Evolutionary conservation across 2,888 invertebrate species (phyloP), one percentile per base, ranked within the genome.

Genomic region (Drosophila nr. fundita): DNA sequence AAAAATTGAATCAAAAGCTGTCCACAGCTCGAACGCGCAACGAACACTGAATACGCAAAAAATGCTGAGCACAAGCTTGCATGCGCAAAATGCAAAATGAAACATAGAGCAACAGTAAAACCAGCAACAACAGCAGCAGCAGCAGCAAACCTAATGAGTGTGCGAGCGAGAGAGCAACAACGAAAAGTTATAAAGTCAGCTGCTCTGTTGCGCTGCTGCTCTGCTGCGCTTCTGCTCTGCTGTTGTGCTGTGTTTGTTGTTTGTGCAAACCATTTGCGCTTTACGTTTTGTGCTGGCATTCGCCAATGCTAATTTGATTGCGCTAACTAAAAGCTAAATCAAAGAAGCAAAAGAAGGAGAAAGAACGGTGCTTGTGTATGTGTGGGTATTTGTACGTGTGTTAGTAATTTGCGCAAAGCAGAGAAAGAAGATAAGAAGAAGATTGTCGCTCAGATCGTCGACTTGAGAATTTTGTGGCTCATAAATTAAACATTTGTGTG

Each of bases 1-100:
- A 29, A 29, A 21, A 52, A 34, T 18, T 2, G 1, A 8, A 27
- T 10, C 50, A 29, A 57, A 53, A 53, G 72, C 27, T 72, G 75
- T 72, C 69, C 55, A 53, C 62, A 29, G 49, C 21, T 64, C 68
- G 53, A 68, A 69, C 58, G 52, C 75, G 48, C 53, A 34, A 53
- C 38, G 45, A 68, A 34, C 67, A 83, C 80, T 77, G 49, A 79
- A 48, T 21, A 40, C 38, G 29, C 27, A 32, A 18, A 29, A 60
- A 48, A 3, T 32, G 74, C 79, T 50, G 48, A 73, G 83, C 69
- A 45, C 83, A 81, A 81, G 72, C 78, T 83, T 81, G 83, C 75
- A 83, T 80, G 81, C 83, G 83, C 83, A 81, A 81, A 66, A 77
- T 67, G 57, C 50, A 68, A 60, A 62, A 48, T 45, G 53, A 49